Percentiles rank a stretch among this genome's conserved stretches.
Evolutionary conservation across 2,113 vertebrate genomes (phyloP).

Genomic region (Elephas maximus): DNA sequence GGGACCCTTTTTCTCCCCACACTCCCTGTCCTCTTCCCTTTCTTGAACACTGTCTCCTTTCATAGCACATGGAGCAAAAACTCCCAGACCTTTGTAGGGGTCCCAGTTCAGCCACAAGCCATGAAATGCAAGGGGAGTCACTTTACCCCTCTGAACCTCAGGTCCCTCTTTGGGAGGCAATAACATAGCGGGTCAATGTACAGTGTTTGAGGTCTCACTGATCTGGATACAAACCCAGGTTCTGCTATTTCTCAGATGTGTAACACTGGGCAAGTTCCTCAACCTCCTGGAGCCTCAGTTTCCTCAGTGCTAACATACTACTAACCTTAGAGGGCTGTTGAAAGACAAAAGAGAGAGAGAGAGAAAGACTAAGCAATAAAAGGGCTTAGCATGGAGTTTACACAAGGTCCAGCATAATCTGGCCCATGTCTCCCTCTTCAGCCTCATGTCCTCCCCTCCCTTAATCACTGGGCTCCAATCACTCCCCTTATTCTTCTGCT

Average conservation of each 20-base stretch:
- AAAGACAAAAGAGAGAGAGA: background rate
- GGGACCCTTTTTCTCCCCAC: background rate
- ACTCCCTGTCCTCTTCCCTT: background rate
- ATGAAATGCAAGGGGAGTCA: background rate
- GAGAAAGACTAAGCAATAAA: background rate
- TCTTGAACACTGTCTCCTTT: background rate
- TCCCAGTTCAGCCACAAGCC: background rate
- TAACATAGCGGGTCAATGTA: background rate
- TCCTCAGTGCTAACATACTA: background rate
- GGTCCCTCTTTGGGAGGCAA: background rate
- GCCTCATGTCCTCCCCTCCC: background rate
- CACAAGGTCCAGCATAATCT: rapidly evolving
- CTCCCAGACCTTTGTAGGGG: background rate
- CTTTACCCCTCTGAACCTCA: background rate
- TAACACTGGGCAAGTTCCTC: background rate
- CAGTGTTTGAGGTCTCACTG: background rate
- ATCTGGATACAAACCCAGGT: background rate
- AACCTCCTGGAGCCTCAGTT: background rate
- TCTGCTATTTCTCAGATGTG: background rate
- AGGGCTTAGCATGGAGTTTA: background rate
- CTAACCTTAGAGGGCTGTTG: background rate
- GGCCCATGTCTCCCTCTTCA: background rate
- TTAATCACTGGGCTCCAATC: background rate
- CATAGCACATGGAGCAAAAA: background rate
- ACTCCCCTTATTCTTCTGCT: background rate